Evolutionary conservation across 1,140 invertebrate genomes (phyloP).

Genomic region (Sitophilus oryzae): DNA sequence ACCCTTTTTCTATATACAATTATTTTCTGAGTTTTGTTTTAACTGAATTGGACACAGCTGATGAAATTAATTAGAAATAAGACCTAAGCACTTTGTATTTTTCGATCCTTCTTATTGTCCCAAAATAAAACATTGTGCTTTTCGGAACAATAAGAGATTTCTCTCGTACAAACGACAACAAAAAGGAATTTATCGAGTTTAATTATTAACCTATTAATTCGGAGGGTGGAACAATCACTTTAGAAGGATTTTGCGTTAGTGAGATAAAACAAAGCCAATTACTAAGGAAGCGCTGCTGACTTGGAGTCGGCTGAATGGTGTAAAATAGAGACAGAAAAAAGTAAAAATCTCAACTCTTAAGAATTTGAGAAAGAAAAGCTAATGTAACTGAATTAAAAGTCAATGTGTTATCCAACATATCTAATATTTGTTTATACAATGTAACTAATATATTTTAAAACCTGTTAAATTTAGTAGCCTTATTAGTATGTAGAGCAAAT

Average conservation of each 20-base stretch:
- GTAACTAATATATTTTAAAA: no score
- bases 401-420: no score
- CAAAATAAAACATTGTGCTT: not conserved
- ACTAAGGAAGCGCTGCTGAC: slow-evolving; percentile 9
- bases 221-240: slow-evolving; percentile 18
- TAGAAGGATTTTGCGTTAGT: slow-evolving; percentile 15
- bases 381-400: no score
- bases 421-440: no score
- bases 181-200: slow-evolving; percentile 21
- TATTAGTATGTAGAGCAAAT: no score
- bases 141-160: not conserved
- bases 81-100: not conserved
- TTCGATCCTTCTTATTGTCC: not conserved
- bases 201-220: slow-evolving; percentile 21
- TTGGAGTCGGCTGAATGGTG: slow-evolving; percentile 1
- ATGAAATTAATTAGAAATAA: not conserved
- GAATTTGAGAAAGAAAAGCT: not conserved
- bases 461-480: no score
- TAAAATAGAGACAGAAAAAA: slow-evolving; percentile 5
- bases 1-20: no score
- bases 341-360: slow-evolving; percentile 7
- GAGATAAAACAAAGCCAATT: slow-evolving; percentile 21
- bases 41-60: not conserved
- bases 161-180: slow-evolving; percentile 7
- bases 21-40: no score